Percentiles rank a stretch among this genome's conserved stretches.
Conservation (phyloP, 2,113 vertebrate species). For the Trogon melanurus region DNA sequence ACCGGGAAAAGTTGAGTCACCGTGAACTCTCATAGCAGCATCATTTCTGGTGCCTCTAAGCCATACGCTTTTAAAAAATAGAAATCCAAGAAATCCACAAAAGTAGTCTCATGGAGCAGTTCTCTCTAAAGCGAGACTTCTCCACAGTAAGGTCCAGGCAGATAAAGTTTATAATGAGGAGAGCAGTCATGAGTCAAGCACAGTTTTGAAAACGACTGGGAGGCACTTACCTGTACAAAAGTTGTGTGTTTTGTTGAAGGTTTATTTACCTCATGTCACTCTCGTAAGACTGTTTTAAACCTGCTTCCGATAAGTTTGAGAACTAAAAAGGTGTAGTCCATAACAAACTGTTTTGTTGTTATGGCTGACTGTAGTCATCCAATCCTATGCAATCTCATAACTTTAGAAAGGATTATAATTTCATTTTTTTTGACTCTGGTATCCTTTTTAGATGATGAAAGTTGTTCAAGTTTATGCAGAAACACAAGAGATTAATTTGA, state of each 20-base stretch:
- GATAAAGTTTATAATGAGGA: background rate
- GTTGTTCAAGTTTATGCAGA: constrained; percentile 99
- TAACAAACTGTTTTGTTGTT: constrained; percentile 72
- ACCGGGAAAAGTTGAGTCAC: background rate
- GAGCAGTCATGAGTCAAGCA: background rate
- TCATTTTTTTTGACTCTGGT: constrained; percentile 95
- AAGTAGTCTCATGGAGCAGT: background rate
- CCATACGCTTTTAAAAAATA: background rate
- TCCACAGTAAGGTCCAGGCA: background rate
- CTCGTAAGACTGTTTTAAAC: constrained; percentile 68
- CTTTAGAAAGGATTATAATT: constrained; percentile 86
- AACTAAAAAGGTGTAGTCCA: constrained; percentile 67
- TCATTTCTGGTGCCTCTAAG: background rate
- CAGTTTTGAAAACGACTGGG: background rate
- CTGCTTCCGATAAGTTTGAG: constrained; percentile 61
- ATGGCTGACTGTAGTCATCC: constrained; percentile 77
- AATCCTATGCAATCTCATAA: constrained; percentile 79
- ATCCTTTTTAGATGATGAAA: constrained; percentile 99
- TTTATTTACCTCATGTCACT: constrained; percentile 12
- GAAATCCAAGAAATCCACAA: background rate
- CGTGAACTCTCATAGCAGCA: background rate
- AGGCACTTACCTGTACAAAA: background rate
- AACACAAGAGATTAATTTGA: constrained; percentile 99
- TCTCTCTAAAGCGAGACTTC: background rate
- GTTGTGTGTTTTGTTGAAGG: constrained; percentile 43